Base-by-base conservation (phyloP, 2,888 invertebrate genomes). In the Aphidoletes aphidimyza region DNA sequence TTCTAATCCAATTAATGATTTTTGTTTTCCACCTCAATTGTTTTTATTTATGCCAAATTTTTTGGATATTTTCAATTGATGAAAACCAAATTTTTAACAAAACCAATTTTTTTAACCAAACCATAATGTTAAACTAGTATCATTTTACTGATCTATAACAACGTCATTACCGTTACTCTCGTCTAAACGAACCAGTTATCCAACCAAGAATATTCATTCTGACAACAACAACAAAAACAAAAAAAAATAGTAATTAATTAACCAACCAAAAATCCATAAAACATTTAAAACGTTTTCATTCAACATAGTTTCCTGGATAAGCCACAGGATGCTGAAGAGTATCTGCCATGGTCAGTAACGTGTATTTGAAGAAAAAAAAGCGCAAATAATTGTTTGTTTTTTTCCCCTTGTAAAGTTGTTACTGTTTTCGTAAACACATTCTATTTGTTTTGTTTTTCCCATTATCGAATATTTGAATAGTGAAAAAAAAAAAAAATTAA, bases 331-430 rank as follows among this genome's bases (percentile, higher is more conserved):
- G 92, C 92, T 90, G 92, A 94, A 93, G 94, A 94, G 91, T 94
- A 93, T 92, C 92, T 93, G 91, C 94, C 94, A 93, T 94, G 94
- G 94, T 94, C 93, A 93, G 94, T 94, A 94, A 92, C 89, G 87
- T 85, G 59, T 84, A 47, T 83, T 86, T 85, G n/a, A n/a, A n/a
- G n/a, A n/a, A n/a, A n/a, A n/a, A n/a, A n/a, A n/a, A n/a, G n/a
- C n/a, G 34, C 37, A 37, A 81, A 83, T n/a, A 45, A 17, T 17
- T 8, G 36, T 26, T 83, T 5, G 34, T 6, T 49, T 39, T 47
- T 47, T 49, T 49, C 26, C 45, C n/a, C n/a, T n/a, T n/a, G n/a
- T n/a, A n/a, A n/a, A n/a, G n/a, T 45, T 84, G 22, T 34, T 47
- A 22, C 45, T 11, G 2, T 26, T 54, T 84, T 26, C 22, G 42